Conservation (phyloP, 2,888 invertebrate species). For the Minunthozetes semirufus region DNA sequence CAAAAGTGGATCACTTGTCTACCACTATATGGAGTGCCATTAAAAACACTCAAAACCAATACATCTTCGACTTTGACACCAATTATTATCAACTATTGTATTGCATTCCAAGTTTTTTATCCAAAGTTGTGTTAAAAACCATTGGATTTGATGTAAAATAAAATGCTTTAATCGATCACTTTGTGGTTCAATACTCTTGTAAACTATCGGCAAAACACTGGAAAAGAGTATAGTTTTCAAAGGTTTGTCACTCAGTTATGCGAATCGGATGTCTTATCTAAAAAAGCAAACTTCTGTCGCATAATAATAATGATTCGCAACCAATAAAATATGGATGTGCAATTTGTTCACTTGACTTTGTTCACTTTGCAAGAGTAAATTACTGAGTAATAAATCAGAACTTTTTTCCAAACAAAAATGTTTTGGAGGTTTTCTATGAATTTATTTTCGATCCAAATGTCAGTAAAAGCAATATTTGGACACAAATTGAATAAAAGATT, state of each 20-base stretch:
- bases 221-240: too few relatives aligned
- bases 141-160: not conserved
- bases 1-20: not conserved
- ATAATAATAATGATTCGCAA: too few relatives aligned
- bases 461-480: not conserved
- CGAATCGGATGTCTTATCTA: too few relatives aligned
- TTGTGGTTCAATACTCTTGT: too few relatives aligned
- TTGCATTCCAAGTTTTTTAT: not conserved
- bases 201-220: too few relatives aligned
- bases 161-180: too few relatives aligned
- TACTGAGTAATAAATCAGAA: not conserved
- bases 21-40: too few relatives aligned
- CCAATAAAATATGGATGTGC: too few relatives aligned
- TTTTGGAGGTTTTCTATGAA: not conserved
- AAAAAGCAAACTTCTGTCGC: too few relatives aligned
- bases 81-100: not conserved
- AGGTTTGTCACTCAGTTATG: too few relatives aligned
- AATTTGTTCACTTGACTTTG: too few relatives aligned
- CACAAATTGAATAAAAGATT: slow-evolving; percentile 2
- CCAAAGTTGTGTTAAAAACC: not conserved
- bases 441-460: not conserved
- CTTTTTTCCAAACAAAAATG: not conserved
- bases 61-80: slow-evolving; percentile 7
- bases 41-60: not conserved
- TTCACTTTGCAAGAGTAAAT: not conserved